phyloP scores from a whole-genome alignment of 2,113 vertebrate species.

The Donacobius atricapilla region DNA sequence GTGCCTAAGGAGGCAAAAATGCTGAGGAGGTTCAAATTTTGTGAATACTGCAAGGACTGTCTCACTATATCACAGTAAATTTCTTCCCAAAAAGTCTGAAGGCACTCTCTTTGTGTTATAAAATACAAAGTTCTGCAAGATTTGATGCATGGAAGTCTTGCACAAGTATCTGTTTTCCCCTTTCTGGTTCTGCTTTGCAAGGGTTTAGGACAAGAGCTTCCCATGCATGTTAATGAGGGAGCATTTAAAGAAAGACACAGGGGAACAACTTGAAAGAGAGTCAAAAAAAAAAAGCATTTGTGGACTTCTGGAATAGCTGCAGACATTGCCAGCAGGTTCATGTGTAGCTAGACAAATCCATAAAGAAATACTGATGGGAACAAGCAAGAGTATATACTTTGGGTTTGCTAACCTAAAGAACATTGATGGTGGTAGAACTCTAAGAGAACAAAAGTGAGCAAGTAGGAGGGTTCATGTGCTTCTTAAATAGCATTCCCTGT shows the following conservation, averaged over 20 bases:
- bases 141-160: not conserved
- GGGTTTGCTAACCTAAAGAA: not conserved
- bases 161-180: not conserved
- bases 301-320: not conserved
- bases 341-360: not conserved
- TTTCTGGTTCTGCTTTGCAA: not conserved
- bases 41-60: not conserved
- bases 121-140: not conserved
- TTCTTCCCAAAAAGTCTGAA: not conserved
- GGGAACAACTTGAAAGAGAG: not conserved
- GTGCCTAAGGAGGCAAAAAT: not conserved
- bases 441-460: not conserved
- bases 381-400: not conserved
- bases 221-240: not conserved
- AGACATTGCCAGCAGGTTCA: not conserved
- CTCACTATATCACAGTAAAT: not conserved
- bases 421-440: not conserved
- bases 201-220: not conserved
- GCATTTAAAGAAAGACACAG: not conserved
- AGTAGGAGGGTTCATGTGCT: not conserved
- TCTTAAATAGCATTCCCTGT: not conserved
- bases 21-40: not conserved
- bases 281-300: not conserved
- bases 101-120: not conserved
- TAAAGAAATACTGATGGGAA: not conserved